Base-by-base conservation (phyloP, 2,888 invertebrate species). In the Coleophora flavipennella region DNA sequence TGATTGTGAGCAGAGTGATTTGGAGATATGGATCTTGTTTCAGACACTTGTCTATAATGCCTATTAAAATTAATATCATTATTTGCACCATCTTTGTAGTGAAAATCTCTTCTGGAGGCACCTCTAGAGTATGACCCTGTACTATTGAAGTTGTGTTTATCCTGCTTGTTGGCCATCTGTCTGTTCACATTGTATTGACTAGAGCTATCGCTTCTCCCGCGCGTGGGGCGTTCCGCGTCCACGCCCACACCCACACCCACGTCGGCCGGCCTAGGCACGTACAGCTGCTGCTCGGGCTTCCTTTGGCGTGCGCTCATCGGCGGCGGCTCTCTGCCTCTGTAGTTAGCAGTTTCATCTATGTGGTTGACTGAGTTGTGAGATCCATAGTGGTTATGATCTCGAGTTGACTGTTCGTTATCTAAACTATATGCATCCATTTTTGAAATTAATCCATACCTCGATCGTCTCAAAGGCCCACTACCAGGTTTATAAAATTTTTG, bases 401-500 rank as follows among this genome's bases (percentile, higher is more conserved):
- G 64, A 43, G 57, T 61, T 57, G 64, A 70, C 36, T 62, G 56
- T 46, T 57, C 56, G 50, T 67, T 72, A 45, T 76, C 72, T 55
- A 66, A 48, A 49, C 74, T 70, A 46, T 70, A 72, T 41, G 66
- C 57, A 50, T 89, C 88, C 66, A 86, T 85, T 67, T 88, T 83
- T 46, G 62, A 85, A 50, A 90, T 90, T 44, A 80, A 67, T 63
- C 81, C 84, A 72, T 86, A 86, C 55, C 87, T 88, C 49, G 90
- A 88, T 72, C 91, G 90, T 62, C 89, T 86, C 50, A 92, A 75
- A 49, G 91, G 91, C 49, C 92, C 92, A 84, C 92, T 91, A 55
- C 92, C 92, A 65, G 92, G 92, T 67, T 88, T 89, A 61, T 93
- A 92, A 48, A 92, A 80, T 73, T 88, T 87, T 75, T 90, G 89